Evolutionary conservation across 2,888 invertebrate species (phyloP), one percentile per base, ranked within the genome.

Genomic region (Beris chalybata): DNA sequence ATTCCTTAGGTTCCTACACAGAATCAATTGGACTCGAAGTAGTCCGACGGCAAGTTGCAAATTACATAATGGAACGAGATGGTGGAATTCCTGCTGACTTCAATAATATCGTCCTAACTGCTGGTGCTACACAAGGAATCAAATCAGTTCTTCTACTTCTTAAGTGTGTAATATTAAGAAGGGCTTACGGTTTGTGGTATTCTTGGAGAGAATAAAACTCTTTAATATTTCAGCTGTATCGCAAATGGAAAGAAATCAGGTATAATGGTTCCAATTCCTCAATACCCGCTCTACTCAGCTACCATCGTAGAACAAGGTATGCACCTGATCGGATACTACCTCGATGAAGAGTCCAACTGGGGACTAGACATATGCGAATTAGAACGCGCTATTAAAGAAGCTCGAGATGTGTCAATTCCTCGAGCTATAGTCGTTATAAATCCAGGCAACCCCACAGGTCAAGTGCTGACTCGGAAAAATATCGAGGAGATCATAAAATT

Each of bases 381-480:
- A 71, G 87, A 95, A 78, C 84, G 95, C 52, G 78, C 96, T 0
- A 79, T 88, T 48, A 77, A 78, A 0, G 92, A 90, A 73, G 87
- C 89, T 0, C 83, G 82, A 70, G 81, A 83, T 69, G 73, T 72
- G 0, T 87, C 87, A 78, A 84, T 85, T 69, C 94, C 95, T 0
- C 85, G 95, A 54, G 96, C 91, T 0, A 82, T 99, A 64, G 95
- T 94, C 48, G 87, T 99, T 69, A 99, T 99, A 76, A 99, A 99
- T 84, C 98, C 99, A 0, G 99, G 98, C 59, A 99, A 99, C 82
- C 98, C 99, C 12, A 99, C 98, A 5, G 98, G 97, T 5, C 91
- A 91, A 82, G 98, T 99, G 54, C 83, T 99, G 71, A 88, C 93
- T 0, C 86, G 88, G 50, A 80, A 89, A 50, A 99, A 99, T 81